Base-by-base conservation (phyloP, 2,888 invertebrate species). In the Caenorhabditis imperialis region DNA sequence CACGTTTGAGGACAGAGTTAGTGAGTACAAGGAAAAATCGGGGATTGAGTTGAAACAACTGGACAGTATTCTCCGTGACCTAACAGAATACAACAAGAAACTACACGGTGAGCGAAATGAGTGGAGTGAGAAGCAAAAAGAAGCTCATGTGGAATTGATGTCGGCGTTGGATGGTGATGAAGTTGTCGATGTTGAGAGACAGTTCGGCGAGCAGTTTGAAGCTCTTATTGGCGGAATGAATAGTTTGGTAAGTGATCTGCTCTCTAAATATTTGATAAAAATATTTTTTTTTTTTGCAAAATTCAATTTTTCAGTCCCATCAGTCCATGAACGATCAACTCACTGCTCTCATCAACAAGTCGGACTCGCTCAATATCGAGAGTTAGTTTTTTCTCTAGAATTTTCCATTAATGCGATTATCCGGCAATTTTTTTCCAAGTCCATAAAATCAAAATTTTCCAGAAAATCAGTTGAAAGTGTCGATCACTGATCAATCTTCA, bases 291-390 rank as follows among this genome's bases (percentile, higher is more conserved):
- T n/a, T n/a, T n/a, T n/a, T n/a, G n/a, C n/a, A n/a, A n/a, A n/a
- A n/a, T n/a, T n/a, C n/a, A 20, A 16, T 12, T 48, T 72, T 63
- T 48, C 47, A 73, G 74, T 74, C 74, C 0, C 27, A 67, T 14
- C 55, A 74, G 12, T 61, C 74, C 12, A 63, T 72, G 63, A 63
- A 63, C 38, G 47, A 51, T 40, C 72, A 63, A 33, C 53, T 72
- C 25, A 20, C 25, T 4, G 55, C 27, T n/a, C 30, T 63, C n/a
- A 51, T 53, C 22, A 51, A 65, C 38, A 61, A 61, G 27, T 22
- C 51, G 45, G 67, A 67, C 14, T 35, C 50, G 27, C 20, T 67
- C 33, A 58, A 45, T 5, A 57, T 67, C 27, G 67, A 67, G 37
- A 67, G 67, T 67, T n/a, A 54, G 62, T 23, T 35, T 47, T 22